Percentiles rank a stretch among this genome's conserved stretches.
Evolutionary conservation across 2,797 vertebrate genomes (phyloP).

Genomic region (Trichosurus vulpecula): DNA sequence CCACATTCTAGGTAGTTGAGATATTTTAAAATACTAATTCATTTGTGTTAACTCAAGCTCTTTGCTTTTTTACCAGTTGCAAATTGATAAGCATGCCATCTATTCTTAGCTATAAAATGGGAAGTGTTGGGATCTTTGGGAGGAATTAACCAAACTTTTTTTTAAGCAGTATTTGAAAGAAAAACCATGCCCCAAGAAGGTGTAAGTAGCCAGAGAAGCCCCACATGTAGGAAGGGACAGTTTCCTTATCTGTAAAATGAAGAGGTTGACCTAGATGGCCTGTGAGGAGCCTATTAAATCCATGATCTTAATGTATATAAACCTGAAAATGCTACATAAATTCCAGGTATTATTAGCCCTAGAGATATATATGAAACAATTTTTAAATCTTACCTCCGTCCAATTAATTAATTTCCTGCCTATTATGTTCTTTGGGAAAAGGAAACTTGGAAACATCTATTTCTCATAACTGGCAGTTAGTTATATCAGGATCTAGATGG

Average conservation of each 20-base stretch:
- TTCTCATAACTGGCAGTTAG: conserved; percentile 7
- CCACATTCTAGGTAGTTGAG: not conserved
- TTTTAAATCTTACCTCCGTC: conserved; percentile 6
- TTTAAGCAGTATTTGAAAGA: not conserved
- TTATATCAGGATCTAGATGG: conserved; percentile 11
- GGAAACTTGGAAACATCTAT: not conserved
- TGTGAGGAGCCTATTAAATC: not conserved
- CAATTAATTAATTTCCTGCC: conserved; percentile 24
- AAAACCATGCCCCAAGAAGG: not conserved
- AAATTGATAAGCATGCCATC: not conserved
- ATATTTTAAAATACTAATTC: not conserved
- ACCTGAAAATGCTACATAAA: not conserved
- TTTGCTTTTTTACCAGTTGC: not conserved
- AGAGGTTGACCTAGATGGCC: not conserved
- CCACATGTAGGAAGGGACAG: not conserved
- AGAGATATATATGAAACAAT: conserved; percentile 2
- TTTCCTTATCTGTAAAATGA: not conserved
- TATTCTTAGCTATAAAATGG: not conserved
- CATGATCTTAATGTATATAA: not conserved
- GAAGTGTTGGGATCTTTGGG: not conserved
- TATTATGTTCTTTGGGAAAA: conserved; percentile 29
- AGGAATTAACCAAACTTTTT: not conserved
- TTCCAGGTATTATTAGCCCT: not conserved
- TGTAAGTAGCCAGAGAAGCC: not conserved
- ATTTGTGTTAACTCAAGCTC: not conserved